Evolutionary conservation across 2,888 invertebrate genomes (phyloP), one percentile per base, ranked within the genome.

Genomic region (Mythimna loreyi): DNA sequence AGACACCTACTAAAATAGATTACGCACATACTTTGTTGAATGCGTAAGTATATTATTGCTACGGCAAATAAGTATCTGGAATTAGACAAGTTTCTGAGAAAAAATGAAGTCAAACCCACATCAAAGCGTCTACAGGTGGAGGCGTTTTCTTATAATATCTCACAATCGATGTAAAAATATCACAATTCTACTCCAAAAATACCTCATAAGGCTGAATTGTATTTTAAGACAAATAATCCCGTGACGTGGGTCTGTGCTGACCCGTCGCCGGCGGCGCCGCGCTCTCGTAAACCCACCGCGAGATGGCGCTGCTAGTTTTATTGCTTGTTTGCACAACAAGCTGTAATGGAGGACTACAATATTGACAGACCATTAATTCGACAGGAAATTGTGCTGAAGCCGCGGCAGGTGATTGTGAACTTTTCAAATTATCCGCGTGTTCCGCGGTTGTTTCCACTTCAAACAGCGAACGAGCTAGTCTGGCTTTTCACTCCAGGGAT

Each of bases 331-430:
- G 92, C 93, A 92, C 93, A 93, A 92, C 93, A 92, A 91, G 91
- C 93, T 90, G 91, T 94, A 94, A 94, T 93, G 91, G 93, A 93
- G 90, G 91, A 91, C 91, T 92, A 91, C 93, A 94, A 94, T 95
- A 96, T 96, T 95, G 96, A 94, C 96, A 95, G 92, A 95, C 92
- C 95, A 95, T 96, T 95, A 96, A 94, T 96, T 95, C 94, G 90
- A 87, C 91, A 95, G 94, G 93, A 95, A 94, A 96, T 94, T 94
- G 95, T 93, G 94, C 95, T 94, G 95, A 93, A 93, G 88, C 89
- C 88, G 93, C 92, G 89, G 86, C 92, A 94, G 94, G 95, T 94
- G 94, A 94, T 95, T 94, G 94, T 92, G 94, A 96, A 96, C 94
- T 95, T 95, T 95, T 94, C 94, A 94, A 95, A 96, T 96, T 94